Evolutionary conservation across 2,797 vertebrate species (phyloP), one percentile per base, ranked within the genome.

Genomic region (Vipera latastei): DNA sequence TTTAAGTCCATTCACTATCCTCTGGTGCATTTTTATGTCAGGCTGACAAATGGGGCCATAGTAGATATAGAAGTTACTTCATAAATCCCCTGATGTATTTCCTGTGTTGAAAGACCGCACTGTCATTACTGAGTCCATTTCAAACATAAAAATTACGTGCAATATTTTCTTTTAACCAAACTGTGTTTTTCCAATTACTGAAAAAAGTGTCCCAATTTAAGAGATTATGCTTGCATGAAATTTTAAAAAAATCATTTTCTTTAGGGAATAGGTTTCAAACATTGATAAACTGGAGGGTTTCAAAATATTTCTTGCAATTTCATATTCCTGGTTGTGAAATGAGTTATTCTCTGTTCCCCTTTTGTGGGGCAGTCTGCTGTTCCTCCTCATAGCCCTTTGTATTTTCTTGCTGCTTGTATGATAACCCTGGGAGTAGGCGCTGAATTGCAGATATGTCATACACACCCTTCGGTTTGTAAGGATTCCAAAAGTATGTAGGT

Each of bases 41-140:
- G 28, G 38, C 0, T 2, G 78, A 87, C 78, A 86, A 48, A 92
- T 87, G 59, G 59, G n/a, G 14, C 61, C 61, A 90, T 87, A 53
- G 87, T 73, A 8, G 73, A 85, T 90, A 94, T 93, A 91, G 94
- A 78, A 88, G 93, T 78, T 90, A 73, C 95, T 92, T 93, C 90
- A 93, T 92, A 91, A 95, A 92, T 25, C 18, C 7, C 95, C 26
- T 83, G 89, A 86, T 38, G 14, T 25, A 90, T n/a, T 6, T 89
- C n/a, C 61, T 65, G 86, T 93, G 91, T 65, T 55, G 14, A 56
- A 61, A 57, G 59, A 44, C 63, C 22, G 18, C 91, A 38, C n/a
- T 78, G 91, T 92, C 92, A 86, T 78, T 44, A 22, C 18, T 44
- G 69, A 63, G 16, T 38, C 1, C 55, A 85, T 22, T 86, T 1